Conservation (phyloP, 2,113 vertebrate genomes). For the Semicossyphus pulcher region DNA sequence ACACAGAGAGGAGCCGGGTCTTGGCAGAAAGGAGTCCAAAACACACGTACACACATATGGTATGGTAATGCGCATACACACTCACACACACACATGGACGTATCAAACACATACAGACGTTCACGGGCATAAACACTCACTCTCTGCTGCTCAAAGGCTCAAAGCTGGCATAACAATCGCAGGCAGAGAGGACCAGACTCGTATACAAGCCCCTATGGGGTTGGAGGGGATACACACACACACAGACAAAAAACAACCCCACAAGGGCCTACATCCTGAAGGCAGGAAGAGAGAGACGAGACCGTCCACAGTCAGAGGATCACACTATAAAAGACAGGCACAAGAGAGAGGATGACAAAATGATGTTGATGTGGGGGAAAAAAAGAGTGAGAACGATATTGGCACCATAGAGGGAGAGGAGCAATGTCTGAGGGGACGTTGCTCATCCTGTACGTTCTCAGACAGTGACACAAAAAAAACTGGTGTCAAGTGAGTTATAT, state of each 20-base stretch:
- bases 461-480: slow-evolving; percentile 46
- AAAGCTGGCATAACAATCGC: slow-evolving; percentile 71
- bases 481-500: slow-evolving; percentile 46
- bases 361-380: slow-evolving; percentile 50
- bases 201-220: slow-evolving; percentile 62
- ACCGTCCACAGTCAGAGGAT: slow-evolving; percentile 53
- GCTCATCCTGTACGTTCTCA: slow-evolving; percentile 39
- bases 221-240: slow-evolving; percentile 44
- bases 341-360: slow-evolving; percentile 62
- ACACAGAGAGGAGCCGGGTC: slow-evolving; percentile 62
- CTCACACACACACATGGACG: slow-evolving; percentile 6
- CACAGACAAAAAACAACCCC: neutral
- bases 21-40: slow-evolving; percentile 62
- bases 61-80: slow-evolving; percentile 20
- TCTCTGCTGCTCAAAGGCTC: slow-evolving; percentile 66
- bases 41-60: slow-evolving; percentile 38
- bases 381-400: slow-evolving; percentile 22
- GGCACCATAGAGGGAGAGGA: slow-evolving; percentile 31
- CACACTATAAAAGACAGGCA: slow-evolving; percentile 58
- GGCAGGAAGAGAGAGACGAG: slow-evolving; percentile 49
- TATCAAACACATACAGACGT: slow-evolving; percentile 24
- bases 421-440: slow-evolving; percentile 27
- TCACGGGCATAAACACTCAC: slow-evolving; percentile 35
- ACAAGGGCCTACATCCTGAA: slow-evolving; percentile 39
- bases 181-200: slow-evolving; percentile 64